These are phyloP conservation scores for Colistium nudipinnis DNA, from an alignment of 2,113 vertebrate species.

Conservation along the genomic window DNA sequence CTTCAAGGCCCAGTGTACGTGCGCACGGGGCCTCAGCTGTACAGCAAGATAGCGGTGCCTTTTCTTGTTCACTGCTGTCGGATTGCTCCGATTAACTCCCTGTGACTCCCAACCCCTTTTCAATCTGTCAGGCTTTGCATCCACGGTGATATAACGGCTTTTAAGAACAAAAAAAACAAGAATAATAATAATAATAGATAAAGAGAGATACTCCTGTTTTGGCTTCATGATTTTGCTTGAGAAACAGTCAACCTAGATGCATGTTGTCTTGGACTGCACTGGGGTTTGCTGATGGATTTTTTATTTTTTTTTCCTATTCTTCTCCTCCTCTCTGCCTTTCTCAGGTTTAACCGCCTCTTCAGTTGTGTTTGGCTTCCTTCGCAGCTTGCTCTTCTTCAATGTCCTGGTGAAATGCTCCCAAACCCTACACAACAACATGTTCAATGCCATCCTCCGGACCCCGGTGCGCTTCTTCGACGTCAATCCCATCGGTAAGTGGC, in stretches of 20 bases:
- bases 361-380: conserved; percentile 86
- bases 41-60: conserved; percentile 67
- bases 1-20: conserved; percentile 78
- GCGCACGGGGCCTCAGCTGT: conserved; percentile 74
- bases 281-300: conserved; percentile 15
- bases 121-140: conserved; percentile 54
- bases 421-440: conserved; percentile 92
- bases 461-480: conserved; percentile 91
- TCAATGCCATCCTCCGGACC: conserved; percentile 88
- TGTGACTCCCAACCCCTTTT: conserved; percentile 64
- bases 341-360: conserved; percentile 89
- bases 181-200: conserved; percentile 16
- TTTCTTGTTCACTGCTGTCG: conserved; percentile 63
- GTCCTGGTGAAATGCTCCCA: conserved; percentile 89
- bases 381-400: conserved; percentile 88
- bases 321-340: conserved; percentile 39
- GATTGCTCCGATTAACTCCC: conserved; percentile 68
- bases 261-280: conserved; percentile 35
- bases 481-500: conserved; percentile 91
- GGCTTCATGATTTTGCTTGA: conserved; percentile 33
- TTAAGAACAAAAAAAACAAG: conserved; percentile 15
- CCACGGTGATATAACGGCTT: conserved; percentile 48
- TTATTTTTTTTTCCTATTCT: conserved; percentile 11
- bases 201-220: conserved; percentile 17
- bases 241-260: conserved; percentile 23